Evolutionary conservation across 2,888 invertebrate genomes (phyloP), one percentile per base, ranked within the genome.

Genomic region (Archips xylosteana): DNA sequence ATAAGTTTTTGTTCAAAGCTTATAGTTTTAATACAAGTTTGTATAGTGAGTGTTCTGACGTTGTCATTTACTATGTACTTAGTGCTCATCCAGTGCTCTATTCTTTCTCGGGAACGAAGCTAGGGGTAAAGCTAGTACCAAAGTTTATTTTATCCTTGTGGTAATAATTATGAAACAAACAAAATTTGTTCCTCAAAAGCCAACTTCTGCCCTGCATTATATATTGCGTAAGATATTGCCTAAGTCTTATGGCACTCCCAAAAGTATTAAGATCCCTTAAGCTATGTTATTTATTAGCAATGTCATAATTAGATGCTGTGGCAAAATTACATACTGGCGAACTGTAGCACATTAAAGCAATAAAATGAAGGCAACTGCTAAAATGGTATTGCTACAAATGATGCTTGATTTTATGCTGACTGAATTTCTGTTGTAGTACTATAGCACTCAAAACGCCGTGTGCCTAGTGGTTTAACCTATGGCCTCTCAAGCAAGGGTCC

Each of bases 331-430:
- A 3, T 32, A 32, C 57, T 57, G 32, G 57, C 12, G 32, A 57
- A 57, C 12, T 12, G 57, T 57, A 23, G 32, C 57, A 57, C 32
- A 57, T 32, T 12, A 32, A 57, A 57, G 39, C 67, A 67, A 67
- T 57, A 32, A 57, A 57, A 57, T 57, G 32, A 57, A 57, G 8
- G 57, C 12, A 57, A 57, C 32, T 57, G n/a, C 32, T 12, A 12
- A 57, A 10, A 32, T 32, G 57, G 0, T 63, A 66, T 54, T 66
- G 42, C 57, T 57, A 15, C 23, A 32, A 23, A 57, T 57, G 57
- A 32, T 23, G 9, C 54, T 0, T 9, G 5, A 54, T 23, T 54
- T 54, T 15, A 9, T 23, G 8, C 9, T 23, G n/a, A 49, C 49
- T 49, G n/a, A 5, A n/a, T 49, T n/a, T 47, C 10, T 47, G 3